Conservation (phyloP, 2,113 vertebrate species). For the Paramisgurnus dabryanus region DNA sequence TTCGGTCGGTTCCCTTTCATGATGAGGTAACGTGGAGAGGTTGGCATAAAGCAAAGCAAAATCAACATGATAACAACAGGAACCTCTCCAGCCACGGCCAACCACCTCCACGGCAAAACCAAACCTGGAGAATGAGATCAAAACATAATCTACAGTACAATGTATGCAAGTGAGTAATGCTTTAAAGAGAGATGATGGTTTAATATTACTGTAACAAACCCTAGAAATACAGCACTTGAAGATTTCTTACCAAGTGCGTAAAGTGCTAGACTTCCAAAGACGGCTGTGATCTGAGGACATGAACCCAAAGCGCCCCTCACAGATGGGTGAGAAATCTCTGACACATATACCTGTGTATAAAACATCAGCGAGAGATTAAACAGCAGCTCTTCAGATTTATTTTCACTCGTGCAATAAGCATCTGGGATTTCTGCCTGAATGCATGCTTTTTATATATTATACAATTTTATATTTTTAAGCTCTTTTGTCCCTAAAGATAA, state of each 20-base stretch:
- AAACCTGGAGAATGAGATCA: conserved; percentile 71
- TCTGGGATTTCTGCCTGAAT: too few relatives aligned
- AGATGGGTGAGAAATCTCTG: conserved; percentile 85
- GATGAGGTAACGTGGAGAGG: conserved; percentile 89
- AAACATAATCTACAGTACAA: neutral
- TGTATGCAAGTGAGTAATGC: too few relatives aligned
- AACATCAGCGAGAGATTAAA: neutral
- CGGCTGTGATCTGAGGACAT: conserved; percentile 91
- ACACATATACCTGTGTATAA: conserved; percentile 87
- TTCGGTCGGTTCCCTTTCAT: conserved; percentile 74
- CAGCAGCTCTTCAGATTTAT: too few relatives aligned
- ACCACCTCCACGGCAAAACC: conserved; percentile 87
- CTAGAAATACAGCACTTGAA: neutral
- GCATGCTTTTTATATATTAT: too few relatives aligned
- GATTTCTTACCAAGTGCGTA: conserved; percentile 80
- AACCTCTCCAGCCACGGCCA: conserved; percentile 83
- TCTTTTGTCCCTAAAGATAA: too few relatives aligned
- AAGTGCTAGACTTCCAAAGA: conserved; percentile 85
- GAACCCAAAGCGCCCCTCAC: conserved; percentile 88
- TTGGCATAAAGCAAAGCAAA: conserved; percentile 87
- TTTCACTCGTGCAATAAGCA: too few relatives aligned
- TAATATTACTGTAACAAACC: neutral
- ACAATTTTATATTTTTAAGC: too few relatives aligned
- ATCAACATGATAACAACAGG: conserved; percentile 81
- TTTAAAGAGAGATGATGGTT: too few relatives aligned